Percentiles rank a stretch among this genome's conserved stretches.
Conservation (phyloP, 2,797 vertebrate species). For the Luscinia megarhynchos region DNA sequence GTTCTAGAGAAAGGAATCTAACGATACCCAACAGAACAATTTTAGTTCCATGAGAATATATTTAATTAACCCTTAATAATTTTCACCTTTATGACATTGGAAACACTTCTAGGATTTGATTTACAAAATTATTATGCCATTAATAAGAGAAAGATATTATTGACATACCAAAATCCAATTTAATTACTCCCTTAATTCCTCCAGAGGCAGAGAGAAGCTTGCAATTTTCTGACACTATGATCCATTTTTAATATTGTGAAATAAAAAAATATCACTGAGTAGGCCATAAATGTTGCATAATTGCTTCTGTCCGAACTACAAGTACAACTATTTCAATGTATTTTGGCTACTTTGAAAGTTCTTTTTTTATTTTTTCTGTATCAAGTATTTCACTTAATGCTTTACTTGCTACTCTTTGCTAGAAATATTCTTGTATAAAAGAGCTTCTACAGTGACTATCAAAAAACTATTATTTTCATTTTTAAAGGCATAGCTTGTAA, state of each 20-base stretch:
- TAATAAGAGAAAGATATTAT: constrained; percentile 71
- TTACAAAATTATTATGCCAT: constrained; percentile 71
- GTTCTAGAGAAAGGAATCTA: constrained; percentile 5
- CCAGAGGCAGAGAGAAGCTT: constrained; percentile 29
- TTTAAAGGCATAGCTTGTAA: neutral
- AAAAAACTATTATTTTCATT: constrained; percentile 10
- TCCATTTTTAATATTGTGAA: constrained; percentile 69
- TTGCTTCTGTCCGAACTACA: neutral
- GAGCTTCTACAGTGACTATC: neutral
- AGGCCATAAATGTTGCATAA: constrained; percentile 27
- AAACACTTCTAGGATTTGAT: constrained; percentile 66
- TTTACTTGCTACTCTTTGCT: neutral
- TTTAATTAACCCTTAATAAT: constrained; percentile 73
- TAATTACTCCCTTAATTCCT: constrained; percentile 73
- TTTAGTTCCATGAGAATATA: constrained; percentile 62
- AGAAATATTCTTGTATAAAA: neutral
- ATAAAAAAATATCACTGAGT: neutral
- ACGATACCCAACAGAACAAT: constrained; percentile 14
- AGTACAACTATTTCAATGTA: neutral
- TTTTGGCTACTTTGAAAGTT: neutral
- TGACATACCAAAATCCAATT: constrained; percentile 65
- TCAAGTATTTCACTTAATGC: constrained; percentile 33
- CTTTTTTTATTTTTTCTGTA: neutral
- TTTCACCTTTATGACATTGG: constrained; percentile 62
- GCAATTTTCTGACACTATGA: constrained; percentile 52